Percentiles rank a stretch among this genome's conserved stretches.
Evolutionary conservation across 2,888 invertebrate species (phyloP).

Genomic region (Drosophila mayaguana): DNA sequence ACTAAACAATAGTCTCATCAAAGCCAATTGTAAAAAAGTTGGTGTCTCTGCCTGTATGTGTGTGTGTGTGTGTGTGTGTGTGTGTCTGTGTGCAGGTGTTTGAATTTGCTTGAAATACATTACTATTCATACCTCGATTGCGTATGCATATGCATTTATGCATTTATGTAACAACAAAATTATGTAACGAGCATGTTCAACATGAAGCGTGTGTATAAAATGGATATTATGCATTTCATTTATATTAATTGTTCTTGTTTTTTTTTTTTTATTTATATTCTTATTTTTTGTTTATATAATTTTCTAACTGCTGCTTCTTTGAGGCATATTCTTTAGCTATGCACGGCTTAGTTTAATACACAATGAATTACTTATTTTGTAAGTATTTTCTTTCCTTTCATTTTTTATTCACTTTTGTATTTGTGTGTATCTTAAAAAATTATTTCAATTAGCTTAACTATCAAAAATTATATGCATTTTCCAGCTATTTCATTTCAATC

Average conservation of each 20-base stretch:
- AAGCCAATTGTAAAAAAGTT: conserved; percentile 62
- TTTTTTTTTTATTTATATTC: conserved; percentile 8
- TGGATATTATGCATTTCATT: conserved; percentile 54
- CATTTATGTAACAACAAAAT: conserved; percentile 64
- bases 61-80: conserved; percentile 34
- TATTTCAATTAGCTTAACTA: conserved; percentile 66
- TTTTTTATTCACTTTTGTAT: conserved; percentile 12
- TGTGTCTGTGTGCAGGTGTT: conserved; percentile 47
- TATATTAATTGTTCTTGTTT: conserved; percentile 13
- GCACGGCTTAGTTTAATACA: conserved; percentile 42
- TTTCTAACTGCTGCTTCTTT: conserved; percentile 56
- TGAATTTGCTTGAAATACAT: conserved; percentile 27
- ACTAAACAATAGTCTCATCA: conserved; percentile 45
- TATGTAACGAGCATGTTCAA: conserved; percentile 71
- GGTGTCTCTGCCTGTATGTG: not conserved
- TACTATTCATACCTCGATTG: conserved; percentile 48
- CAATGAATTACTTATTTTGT: conserved; percentile 21
- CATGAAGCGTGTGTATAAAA: conserved; percentile 72
- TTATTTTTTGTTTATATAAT: conserved; percentile 14
- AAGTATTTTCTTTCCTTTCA: not conserved
- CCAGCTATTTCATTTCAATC: conserved; percentile 43
- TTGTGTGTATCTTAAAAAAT: conserved; percentile 54
- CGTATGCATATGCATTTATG: conserved; percentile 41
- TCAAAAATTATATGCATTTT: conserved; percentile 65
- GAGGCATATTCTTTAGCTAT: conserved; percentile 45